Base-by-base conservation (phyloP, 2,888 invertebrate genomes). In the Diaperis boleti region DNA sequence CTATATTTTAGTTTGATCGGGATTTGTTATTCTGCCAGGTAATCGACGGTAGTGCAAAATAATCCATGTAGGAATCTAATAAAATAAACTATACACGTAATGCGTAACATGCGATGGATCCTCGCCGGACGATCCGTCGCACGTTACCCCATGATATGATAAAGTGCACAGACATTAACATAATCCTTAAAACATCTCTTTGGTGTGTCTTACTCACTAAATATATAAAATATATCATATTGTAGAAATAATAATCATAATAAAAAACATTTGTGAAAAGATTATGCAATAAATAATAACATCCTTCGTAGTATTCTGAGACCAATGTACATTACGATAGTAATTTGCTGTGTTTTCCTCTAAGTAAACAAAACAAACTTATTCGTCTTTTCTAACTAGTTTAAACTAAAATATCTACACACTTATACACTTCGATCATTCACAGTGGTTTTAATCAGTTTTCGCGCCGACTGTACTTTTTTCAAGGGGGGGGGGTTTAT, bases 121-220 rank as follows among this genome's bases (percentile, higher is more conserved):
- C 7, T 47, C 15, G 17, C 13, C 5, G 11, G 7, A 39, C 55
- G 62, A 59, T 69, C 65, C 56, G 60, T 69, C 62, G 69, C 65
- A 67, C 63, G 68, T 71, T 70, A 69, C 60, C 63, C 67, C 50
- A 64, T 74, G 76, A 76, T 76, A 77, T 75, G 76, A 74, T 73
- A 72, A 69, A 71, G 76, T 75, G 77, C 76, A 72, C 71, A 66
- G 62, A 68, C 69, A 72, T 68, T 73, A 76, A 76, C 70, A 71
- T 74, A 77, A 74, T 72, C 71, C 72, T 72, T 75, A 62, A 78
- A 78, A 76, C 74, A 74, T 76, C 74, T 81, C 81, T 81, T 81
- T 81, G 81, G 81, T 81, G 81, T 81, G 66, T 73, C 79, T 79
- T 81, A 81, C 70, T 74, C 69, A 71, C 75, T 77, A 79, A 77